Evolutionary conservation across 1,140 invertebrate genomes (phyloP).

Genomic region (Lasioglossum albipes): DNA sequence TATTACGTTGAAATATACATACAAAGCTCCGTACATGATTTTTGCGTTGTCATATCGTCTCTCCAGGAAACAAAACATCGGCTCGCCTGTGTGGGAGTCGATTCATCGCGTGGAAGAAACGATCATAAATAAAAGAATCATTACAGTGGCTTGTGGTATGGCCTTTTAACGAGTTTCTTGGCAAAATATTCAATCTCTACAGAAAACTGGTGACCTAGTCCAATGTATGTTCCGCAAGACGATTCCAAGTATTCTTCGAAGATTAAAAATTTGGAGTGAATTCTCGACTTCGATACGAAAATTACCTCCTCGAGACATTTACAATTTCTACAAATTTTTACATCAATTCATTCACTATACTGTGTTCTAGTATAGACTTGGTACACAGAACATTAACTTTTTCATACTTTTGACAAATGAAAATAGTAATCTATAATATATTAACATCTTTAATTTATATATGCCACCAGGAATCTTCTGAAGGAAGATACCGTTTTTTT

Average conservation of each 20-base stretch:
- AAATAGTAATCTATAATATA: too few species aligned
- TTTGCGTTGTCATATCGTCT: not conserved
- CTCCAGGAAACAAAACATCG: not conserved
- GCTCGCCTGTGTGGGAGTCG: not conserved
- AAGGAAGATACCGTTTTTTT: too few species aligned
- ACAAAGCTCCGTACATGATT: not conserved
- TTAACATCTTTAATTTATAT: too few species aligned
- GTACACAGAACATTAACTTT: too few species aligned
- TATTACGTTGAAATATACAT: too few species aligned
- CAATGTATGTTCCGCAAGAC: not conserved
- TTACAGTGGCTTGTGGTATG: not conserved
- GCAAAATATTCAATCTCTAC: not conserved
- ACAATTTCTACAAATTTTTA: too few species aligned
- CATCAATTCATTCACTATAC: too few species aligned
- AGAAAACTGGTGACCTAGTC: constrained; percentile 7
- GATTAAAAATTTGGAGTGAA: not conserved
- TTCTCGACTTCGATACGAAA: not conserved
- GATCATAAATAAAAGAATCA: constrained; percentile 5
- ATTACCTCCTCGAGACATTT: too few species aligned
- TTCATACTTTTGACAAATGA: too few species aligned
- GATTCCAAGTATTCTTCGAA: not conserved
- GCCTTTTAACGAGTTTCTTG: not conserved
- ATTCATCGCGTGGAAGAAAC: not conserved
- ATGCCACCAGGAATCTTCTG: too few species aligned
- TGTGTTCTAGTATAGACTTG: too few species aligned